These are phyloP conservation scores for Brachycybe producta DNA, from an alignment of 2,888 invertebrate species.

Conservation along the genomic window DNA sequence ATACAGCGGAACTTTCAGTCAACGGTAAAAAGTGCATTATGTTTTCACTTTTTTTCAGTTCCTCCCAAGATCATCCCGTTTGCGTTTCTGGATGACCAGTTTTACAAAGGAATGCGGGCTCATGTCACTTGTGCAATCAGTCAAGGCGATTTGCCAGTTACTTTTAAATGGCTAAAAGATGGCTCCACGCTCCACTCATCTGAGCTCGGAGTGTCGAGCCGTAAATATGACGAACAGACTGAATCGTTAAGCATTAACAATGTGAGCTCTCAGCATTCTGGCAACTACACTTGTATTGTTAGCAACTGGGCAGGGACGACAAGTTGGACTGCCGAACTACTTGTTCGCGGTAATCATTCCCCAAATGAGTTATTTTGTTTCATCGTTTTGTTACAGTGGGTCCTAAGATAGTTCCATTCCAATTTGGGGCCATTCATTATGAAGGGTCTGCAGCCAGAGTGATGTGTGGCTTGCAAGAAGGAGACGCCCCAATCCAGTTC, in stretches of 20 bases:
- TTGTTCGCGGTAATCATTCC: slow-evolving; percentile 13
- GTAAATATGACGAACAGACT: slow-evolving; percentile 29
- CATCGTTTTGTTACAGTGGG: slow-evolving; percentile 4
- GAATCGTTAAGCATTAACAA: slow-evolving; percentile 31
- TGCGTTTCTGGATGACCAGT: slow-evolving; percentile 17
- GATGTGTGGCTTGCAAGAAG: slow-evolving; percentile 63
- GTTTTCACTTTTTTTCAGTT: slow-evolving; percentile 13
- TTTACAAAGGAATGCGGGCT: slow-evolving; percentile 17
- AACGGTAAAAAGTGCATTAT: slow-evolving; percentile 14
- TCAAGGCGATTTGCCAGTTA: slow-evolving; percentile 30
- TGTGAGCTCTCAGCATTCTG: slow-evolving; percentile 30
- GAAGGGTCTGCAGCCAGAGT: slow-evolving; percentile 68
- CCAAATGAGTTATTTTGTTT: not conserved
- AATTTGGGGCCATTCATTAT: slow-evolving; percentile 58
- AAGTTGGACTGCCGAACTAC: slow-evolving; percentile 7
- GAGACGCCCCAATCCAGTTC: slow-evolving; percentile 65
- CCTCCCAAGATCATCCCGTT: slow-evolving; percentile 17
- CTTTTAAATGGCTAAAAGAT: slow-evolving; percentile 32
- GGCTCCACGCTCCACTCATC: slow-evolving; percentile 27
- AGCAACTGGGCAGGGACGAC: slow-evolving; percentile 9
- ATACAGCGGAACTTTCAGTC: slow-evolving; percentile 13
- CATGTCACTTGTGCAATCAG: slow-evolving; percentile 18
- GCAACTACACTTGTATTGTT: slow-evolving; percentile 31
- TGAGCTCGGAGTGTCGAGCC: slow-evolving; percentile 6
- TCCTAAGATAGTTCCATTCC: slow-evolving; percentile 56